Base-by-base conservation (phyloP, 2,888 invertebrate species). In the Conomelus anceps region DNA sequence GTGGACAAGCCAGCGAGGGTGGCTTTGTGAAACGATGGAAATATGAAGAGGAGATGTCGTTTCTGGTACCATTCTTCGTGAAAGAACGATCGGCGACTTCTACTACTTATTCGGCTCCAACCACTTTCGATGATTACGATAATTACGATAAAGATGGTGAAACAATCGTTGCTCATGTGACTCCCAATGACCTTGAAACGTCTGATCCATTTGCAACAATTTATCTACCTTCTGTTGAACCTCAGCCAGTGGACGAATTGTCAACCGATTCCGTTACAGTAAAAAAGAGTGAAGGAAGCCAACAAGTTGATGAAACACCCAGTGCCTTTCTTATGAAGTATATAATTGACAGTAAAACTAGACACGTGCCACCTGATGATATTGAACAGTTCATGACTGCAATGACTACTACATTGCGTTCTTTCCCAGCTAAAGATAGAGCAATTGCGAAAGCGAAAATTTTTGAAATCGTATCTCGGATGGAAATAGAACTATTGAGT, bases 361-460 rank as follows among this genome's bases (percentile, higher is more conserved):
- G 17, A 17, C 13, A 11, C 20, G 17, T 17, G 17, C 41, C 41
- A 41, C 41, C 89, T 41, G 91, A 91, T 88, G 91, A 91, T 87
- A 90, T 91, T 84, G 89, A 91, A 88, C 91, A 91, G 89, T 89
- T 91, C 84, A 89, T 91, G 85, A 89, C 89, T 89, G 90, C 90
- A 85, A 90, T 91, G 63, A 29, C 90, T 34, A 90, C 90, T 23
- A 91, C 91, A 9, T 87, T 91, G n/a, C 90, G 89, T 89, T 90
- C 90, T 90, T 91, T 91, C 90, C 91, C 91, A 85, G 87, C 86
- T 24, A 85, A 86, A 86, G 91, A 91, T n/a, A 90, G 89, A 90
- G 91, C 91, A 89, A 91, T 91, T 89, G 91, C 91, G 85, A 91
- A 91, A 91, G 90, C 91, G 22, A 91, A 91, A 87, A 90, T 91